Percentiles rank a stretch among this genome's conserved stretches.
These are phyloP conservation scores for Megalops atlanticus DNA, from an alignment of 2,113 vertebrate genomes.

Conservation along the genomic window DNA sequence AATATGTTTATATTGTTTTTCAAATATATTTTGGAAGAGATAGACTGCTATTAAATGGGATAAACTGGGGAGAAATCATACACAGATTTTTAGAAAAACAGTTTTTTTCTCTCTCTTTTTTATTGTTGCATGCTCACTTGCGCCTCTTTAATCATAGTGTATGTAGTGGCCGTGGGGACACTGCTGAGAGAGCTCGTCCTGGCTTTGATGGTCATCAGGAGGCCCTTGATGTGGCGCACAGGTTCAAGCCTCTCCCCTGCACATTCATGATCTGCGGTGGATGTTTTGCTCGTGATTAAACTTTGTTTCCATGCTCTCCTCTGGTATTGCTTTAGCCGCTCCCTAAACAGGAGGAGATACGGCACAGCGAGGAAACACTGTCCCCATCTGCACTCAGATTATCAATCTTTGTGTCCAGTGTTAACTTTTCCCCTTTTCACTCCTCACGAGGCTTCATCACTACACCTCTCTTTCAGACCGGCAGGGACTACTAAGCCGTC, in stretches of 20 bases:
- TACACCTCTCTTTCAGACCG: neutral
- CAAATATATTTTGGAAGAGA: too few species aligned
- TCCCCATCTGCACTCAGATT: neutral
- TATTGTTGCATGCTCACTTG: too few species aligned
- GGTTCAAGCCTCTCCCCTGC: slow-evolving; percentile 5
- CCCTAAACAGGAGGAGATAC: neutral
- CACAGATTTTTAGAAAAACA: too few species aligned
- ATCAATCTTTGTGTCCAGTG: too few species aligned
- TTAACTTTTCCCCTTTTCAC: neutral
- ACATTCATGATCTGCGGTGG: slow-evolving; percentile 12
- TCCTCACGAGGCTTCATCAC: neutral
- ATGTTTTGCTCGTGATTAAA: slow-evolving; percentile 15
- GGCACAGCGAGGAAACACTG: neutral
- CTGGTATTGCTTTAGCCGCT: neutral
- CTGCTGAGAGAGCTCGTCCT: too few species aligned
- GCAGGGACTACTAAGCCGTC: too few species aligned
- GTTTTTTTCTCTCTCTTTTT: too few species aligned
- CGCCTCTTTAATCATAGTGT: too few species aligned
- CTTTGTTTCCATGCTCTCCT: slow-evolving; percentile 14
- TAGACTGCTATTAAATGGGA: too few species aligned
- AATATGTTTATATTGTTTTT: too few species aligned
- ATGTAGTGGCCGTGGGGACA: too few species aligned
- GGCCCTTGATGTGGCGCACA: neutral
- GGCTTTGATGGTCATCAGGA: neutral
- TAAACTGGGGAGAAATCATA: too few species aligned